phyloP scores from a whole-genome alignment of 1,140 invertebrate genomes.

The Bactericera cockerelli region DNA sequence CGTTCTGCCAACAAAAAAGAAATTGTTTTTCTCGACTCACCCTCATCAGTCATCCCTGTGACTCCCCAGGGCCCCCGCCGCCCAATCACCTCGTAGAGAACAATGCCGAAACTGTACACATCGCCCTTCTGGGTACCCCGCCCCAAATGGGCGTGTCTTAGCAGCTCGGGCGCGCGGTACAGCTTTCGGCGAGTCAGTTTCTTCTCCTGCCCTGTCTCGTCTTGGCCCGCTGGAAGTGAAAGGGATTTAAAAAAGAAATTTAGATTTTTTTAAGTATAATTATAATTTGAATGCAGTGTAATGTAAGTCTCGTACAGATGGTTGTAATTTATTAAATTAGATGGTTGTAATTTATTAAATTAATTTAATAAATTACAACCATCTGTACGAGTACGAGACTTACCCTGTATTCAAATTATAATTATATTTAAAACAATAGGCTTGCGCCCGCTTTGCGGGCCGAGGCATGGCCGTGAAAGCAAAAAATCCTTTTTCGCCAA shows the following conservation, averaged over 20 bases:
- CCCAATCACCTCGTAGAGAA: constrained; percentile 54
- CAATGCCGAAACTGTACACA: constrained; percentile 49
- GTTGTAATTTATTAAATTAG: too few species aligned
- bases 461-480: too few species aligned
- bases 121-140: constrained; percentile 55
- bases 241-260: neutral
- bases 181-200: constrained; percentile 35
- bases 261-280: neutral
- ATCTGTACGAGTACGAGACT: too few species aligned
- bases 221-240: constrained; percentile 32
- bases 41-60: constrained; percentile 37
- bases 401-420: too few species aligned
- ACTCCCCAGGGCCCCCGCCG: constrained; percentile 52
- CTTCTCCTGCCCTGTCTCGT: constrained; percentile 33
- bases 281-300: neutral
- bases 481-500: too few species aligned
- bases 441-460: too few species aligned
- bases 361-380: too few species aligned
- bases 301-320: too few species aligned
- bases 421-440: too few species aligned
- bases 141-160: constrained; percentile 29
- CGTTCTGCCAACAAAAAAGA: too few species aligned
- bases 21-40: constrained; percentile 34
- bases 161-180: constrained; percentile 52
- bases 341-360: too few species aligned